Evolutionary conservation across 1,140 invertebrate genomes (phyloP), one percentile per base, ranked within the genome.

Genomic region (Oreohelix idahoensis): DNA sequence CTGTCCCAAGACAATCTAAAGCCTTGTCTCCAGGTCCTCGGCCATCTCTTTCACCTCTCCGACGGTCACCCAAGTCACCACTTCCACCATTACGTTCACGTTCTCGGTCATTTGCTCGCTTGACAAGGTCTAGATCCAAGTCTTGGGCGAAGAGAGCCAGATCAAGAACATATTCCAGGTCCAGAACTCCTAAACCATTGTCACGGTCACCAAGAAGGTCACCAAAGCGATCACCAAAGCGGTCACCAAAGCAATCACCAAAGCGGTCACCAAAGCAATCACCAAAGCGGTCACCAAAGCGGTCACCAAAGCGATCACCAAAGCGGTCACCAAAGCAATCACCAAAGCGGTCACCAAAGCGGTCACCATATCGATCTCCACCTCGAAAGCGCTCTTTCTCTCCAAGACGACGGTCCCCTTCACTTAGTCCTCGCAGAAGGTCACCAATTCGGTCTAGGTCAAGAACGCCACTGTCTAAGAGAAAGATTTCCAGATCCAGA

Each of bases 31-130:
- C 79, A 29, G 35, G 26, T 13, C 36, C 1, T 1, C 23, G 26
- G 23, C 36, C 79, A 45, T 49, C 66, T 32, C 42, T 71, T 49
- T 39, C 71, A 63, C 63, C 77, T 26, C 35, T 66, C 20, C 51
- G 51, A 1, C 35, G 77, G 35, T 79, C 58, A 78, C 51, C 78
- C 1, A 79, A 79, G 39, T 79, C 78, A 38, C 78, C 78, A 42
- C 36, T 79, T 29, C 58, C 77, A 69, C 58, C 17, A 15, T 11
- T 26, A 51, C 63, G 79, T 26, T 71, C 79, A 1, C 36, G 79
- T 17, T 80, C 79, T 38, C 35, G 69, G 1, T 80, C 79, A 36
- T 80, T 36, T 66, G 45, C 17, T 17, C 79, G 79, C 1, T 80
- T 36, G 11, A 35, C 79, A 45, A 70, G 79, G 38, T 80, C 79